Percentiles rank a stretch among this genome's conserved stretches.
Conservation (phyloP, 2,797 vertebrate genomes). For the Anguilla obscura region DNA sequence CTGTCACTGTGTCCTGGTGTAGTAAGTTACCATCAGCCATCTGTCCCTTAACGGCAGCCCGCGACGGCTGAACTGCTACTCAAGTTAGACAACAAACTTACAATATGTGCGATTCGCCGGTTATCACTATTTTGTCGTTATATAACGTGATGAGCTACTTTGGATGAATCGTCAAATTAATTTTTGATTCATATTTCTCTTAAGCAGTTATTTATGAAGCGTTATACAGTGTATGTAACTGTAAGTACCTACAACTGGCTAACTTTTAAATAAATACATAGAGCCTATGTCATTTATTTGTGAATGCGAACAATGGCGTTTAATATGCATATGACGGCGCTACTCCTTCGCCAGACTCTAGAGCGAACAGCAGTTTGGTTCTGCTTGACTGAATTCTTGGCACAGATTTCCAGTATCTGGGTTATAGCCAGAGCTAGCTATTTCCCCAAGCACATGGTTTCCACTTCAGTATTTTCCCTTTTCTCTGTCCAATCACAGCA, state of each 20-base stretch:
- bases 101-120: neutral
- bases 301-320: neutral
- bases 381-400: constrained; percentile 35
- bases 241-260: neutral
- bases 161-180: neutral
- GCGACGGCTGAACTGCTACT: neutral
- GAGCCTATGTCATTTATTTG: neutral
- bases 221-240: neutral
- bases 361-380: constrained; percentile 18
- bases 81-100: neutral
- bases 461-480: constrained; percentile 38
- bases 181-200: neutral
- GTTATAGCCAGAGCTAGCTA: constrained; percentile 22
- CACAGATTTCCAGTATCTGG: constrained; percentile 37
- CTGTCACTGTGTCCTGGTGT: neutral
- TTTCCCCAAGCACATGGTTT: constrained; percentile 43
- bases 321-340: constrained; percentile 19
- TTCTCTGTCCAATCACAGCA: constrained; percentile 36
- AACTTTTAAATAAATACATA: neutral
- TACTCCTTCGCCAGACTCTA: constrained; percentile 24
- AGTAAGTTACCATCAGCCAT: neutral
- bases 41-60: neutral
- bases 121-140: neutral
- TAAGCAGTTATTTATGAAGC: neutral
- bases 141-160: neutral